These are phyloP conservation scores for Oenanthe oenanthe DNA, from an alignment of 2,113 vertebrate genomes.

Conservation along the genomic window DNA sequence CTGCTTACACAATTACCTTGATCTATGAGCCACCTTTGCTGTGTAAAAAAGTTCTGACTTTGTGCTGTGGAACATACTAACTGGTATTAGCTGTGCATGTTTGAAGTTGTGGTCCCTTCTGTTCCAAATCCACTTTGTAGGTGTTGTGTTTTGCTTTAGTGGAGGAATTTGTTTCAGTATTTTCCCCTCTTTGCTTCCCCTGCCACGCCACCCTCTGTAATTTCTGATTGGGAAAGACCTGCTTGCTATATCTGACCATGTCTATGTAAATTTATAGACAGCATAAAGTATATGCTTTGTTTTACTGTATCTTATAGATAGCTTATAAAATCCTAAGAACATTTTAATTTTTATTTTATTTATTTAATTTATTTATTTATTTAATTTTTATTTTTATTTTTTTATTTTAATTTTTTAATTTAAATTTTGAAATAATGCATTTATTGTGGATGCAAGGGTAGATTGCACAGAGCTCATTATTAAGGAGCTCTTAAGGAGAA, in stretches of 20 bases:
- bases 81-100: not conserved
- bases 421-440: not conserved
- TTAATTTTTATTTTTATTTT: too few species aligned
- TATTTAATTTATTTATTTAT: too few species aligned
- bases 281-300: not conserved
- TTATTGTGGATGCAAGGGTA: not conserved
- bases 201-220: not conserved
- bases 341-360: not conserved
- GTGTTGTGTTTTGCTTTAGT: not conserved
- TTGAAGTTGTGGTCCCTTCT: not conserved
- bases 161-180: not conserved
- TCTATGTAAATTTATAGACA: not conserved
- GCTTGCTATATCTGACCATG: not conserved
- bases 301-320: not conserved
- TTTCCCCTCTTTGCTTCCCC: not conserved
- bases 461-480: not conserved
- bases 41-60: not conserved
- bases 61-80: not conserved
- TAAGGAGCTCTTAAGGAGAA: not conserved
- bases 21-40: not conserved
- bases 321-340: not conserved
- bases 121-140: not conserved
- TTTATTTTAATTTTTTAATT: too few species aligned
- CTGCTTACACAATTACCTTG: not conserved
- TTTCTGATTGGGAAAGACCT: not conserved